A percentile compares a stretch with the other conserved stretches of the same genome.
These are phyloP conservation scores for Protodeltote pygarga DNA, from an alignment of 2,888 invertebrate species.

Conservation along the genomic window DNA sequence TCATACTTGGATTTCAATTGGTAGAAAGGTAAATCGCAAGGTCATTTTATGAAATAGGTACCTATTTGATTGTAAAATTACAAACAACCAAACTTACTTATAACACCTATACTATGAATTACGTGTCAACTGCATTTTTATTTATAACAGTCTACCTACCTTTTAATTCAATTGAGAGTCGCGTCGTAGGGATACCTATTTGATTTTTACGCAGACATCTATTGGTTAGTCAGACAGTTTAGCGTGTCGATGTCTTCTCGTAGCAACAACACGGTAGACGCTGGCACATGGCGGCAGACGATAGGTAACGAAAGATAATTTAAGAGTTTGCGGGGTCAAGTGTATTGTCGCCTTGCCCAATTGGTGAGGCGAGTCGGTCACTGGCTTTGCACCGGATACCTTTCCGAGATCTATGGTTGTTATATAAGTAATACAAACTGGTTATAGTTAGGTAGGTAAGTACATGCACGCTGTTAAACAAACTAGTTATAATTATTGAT, in stretches of 20 bases:
- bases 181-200: slow-evolving; percentile 1
- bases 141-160: no score
- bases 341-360: slow-evolving; percentile 77
- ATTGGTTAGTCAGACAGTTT: no score
- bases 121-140: no score
- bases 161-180: no score
- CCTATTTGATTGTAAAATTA: no score
- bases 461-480: not conserved
- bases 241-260: slow-evolving; percentile 30
- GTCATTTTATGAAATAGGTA: no score
- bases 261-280: slow-evolving; percentile 64
- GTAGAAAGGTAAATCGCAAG: no score
- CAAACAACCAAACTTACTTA: no score
- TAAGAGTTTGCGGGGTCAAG: slow-evolving; percentile 80
- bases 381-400: slow-evolving; percentile 67
- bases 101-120: no score
- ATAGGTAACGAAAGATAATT: slow-evolving; percentile 78
- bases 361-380: slow-evolving; percentile 78
- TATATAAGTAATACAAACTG: slow-evolving; percentile 36
- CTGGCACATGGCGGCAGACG: slow-evolving; percentile 59
- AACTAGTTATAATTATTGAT: no score
- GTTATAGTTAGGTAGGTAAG: not conserved
- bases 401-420: slow-evolving; percentile 48
- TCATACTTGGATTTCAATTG: no score
- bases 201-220: slow-evolving; percentile 5